phyloP scores from a whole-genome alignment of 2,888 invertebrate genomes.

The Sarcophaga rosellei region DNA sequence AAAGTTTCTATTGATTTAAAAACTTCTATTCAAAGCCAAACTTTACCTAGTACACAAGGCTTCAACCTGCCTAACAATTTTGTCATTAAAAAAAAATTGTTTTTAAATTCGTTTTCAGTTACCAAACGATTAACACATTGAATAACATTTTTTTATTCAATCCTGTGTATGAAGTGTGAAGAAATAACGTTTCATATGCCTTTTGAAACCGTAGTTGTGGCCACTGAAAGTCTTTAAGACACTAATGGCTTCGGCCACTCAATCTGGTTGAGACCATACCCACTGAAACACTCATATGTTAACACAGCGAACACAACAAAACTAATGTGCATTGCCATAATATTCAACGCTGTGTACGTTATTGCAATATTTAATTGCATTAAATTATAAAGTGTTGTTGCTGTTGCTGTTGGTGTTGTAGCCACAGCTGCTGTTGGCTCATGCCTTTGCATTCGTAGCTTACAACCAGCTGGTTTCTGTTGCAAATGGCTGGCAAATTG shows the following conservation, averaged over 20 bases:
- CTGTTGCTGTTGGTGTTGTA: neutral
- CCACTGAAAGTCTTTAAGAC: neutral
- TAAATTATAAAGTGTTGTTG: neutral
- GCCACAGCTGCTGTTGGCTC: neutral
- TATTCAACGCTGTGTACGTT: neutral
- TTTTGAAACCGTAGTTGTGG: neutral
- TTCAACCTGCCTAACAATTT: too few species aligned
- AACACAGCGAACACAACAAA: neutral
- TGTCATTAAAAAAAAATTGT: too few species aligned
- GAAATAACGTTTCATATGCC: too few species aligned
- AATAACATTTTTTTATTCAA: conserved; percentile 3
- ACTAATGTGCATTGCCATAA: neutral
- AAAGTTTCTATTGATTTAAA: too few species aligned
- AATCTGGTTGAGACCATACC: neutral
- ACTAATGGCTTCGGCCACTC: neutral
- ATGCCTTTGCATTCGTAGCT: neutral
- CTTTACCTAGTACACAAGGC: too few species aligned
- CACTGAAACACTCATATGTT: too few species aligned
- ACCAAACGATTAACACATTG: neutral
- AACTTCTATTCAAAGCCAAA: too few species aligned
- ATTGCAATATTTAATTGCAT: neutral
- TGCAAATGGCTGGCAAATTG: neutral
- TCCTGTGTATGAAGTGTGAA: too few species aligned
- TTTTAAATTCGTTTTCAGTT: too few species aligned
- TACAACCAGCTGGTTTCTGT: neutral